Evolutionary conservation across 2,888 invertebrate genomes (phyloP).

Genomic region (Trichacis sp.): DNA sequence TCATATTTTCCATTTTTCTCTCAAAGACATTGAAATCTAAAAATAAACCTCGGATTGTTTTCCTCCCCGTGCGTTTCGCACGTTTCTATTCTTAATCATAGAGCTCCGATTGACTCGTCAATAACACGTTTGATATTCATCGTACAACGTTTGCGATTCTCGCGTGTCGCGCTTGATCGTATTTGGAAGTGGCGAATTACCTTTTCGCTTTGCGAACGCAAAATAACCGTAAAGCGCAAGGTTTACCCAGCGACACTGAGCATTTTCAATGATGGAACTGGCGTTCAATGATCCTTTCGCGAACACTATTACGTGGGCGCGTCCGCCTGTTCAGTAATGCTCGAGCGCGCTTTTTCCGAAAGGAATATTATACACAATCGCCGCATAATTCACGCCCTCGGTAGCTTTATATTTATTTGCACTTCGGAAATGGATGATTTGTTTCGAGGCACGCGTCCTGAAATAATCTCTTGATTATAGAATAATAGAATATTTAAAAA

Average conservation of each 20-base stretch:
- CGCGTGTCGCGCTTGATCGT: neutral
- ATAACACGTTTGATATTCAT: neutral
- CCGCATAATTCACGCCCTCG: slow-evolving; percentile 36
- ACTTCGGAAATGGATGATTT: slow-evolving; percentile 27
- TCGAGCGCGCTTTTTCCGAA: slow-evolving; percentile 22
- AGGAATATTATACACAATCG: slow-evolving; percentile 28
- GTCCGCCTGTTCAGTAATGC: slow-evolving; percentile 27
- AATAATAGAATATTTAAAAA: no score
- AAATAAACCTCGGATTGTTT: no score
- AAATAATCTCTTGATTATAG: no score
- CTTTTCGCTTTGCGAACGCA: neutral
- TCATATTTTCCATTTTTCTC: no score
- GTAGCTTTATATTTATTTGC: slow-evolving; percentile 27
- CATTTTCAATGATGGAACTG: slow-evolving; percentile 10
- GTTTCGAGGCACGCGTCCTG: slow-evolving; percentile 17
- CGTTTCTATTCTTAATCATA: neutral
- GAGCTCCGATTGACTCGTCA: neutral
- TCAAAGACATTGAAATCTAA: no score
- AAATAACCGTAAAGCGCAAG: slow-evolving; percentile 18
- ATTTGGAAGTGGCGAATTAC: neutral
- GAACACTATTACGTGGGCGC: slow-evolving; percentile 35
- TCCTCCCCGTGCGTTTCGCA: neutral
- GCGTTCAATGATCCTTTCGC: slow-evolving; percentile 31
- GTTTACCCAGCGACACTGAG: slow-evolving; percentile 13
- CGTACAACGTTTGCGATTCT: neutral